Conservation (phyloP, 2,797 vertebrate species). For the Lagodon rhomboides region DNA sequence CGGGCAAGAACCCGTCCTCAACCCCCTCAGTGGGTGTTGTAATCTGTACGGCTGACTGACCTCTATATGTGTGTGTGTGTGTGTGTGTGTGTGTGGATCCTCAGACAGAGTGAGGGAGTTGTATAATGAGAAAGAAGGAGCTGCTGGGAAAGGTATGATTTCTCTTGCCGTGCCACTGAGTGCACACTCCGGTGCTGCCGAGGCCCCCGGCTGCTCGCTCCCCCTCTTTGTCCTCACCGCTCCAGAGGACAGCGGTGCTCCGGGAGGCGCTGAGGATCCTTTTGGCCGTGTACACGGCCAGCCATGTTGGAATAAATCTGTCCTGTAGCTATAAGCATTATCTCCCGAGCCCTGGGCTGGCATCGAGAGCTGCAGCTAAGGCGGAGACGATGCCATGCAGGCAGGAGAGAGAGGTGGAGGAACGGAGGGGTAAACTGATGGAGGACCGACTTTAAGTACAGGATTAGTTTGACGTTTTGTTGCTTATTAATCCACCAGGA, state of each 20-base stretch:
- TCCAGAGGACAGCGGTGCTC: conserved; percentile 42
- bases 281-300: conserved; percentile 41
- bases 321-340: conserved; percentile 63
- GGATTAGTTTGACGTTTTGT: not conserved
- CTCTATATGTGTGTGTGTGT: conserved; percentile 34
- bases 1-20: conserved; percentile 36
- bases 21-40: conserved; percentile 48
- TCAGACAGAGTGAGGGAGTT: conserved; percentile 51
- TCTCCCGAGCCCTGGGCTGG: conserved; percentile 59
- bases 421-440: not conserved
- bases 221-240: conserved; percentile 59
- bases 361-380: conserved; percentile 28
- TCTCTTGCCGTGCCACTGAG: conserved; percentile 29
- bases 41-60: conserved; percentile 63
- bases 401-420: not conserved
- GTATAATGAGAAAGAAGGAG: conserved; percentile 61
- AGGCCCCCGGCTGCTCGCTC: conserved; percentile 47
- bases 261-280: conserved; percentile 43
- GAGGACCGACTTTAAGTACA: not conserved
- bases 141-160: conserved; percentile 40
- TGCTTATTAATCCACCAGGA: too few species aligned
- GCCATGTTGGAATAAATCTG: conserved; percentile 66
- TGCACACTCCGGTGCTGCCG: conserved; percentile 20
- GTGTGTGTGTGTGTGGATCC: conserved; percentile 35
- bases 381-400: not conserved